Evolutionary conservation across 2,113 vertebrate species (phyloP).

Genomic region (Mirounga angustirostris): DNA sequence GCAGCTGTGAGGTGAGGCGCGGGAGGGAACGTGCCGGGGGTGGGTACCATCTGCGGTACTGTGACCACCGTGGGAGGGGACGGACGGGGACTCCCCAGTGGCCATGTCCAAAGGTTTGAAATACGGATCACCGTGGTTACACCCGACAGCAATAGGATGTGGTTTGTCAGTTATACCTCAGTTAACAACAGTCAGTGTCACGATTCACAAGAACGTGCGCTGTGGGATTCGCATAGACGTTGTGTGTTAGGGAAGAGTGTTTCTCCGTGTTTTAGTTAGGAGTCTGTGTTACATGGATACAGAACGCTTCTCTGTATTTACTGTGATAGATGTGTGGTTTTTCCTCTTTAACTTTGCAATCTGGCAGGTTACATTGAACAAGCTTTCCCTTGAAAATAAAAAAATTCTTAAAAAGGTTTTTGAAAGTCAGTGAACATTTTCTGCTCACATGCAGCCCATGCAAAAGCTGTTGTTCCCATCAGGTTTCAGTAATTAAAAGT

Average conservation of each 20-base stretch:
- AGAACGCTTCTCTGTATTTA: not conserved
- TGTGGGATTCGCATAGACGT: not conserved
- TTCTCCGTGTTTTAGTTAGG: not conserved
- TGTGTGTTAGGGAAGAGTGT: not conserved
- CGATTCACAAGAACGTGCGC: too few relatives aligned
- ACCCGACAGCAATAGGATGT: not conserved
- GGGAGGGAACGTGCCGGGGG: not conserved
- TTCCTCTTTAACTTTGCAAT: not conserved
- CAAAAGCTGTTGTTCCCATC: not conserved
- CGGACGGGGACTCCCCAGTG: not conserved
- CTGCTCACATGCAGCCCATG: not conserved
- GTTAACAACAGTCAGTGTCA: not conserved
- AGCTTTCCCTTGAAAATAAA: not conserved
- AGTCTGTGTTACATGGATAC: not conserved
- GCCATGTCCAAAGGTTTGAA: not conserved
- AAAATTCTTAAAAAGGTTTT: not conserved
- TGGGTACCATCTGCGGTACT: too few relatives aligned
- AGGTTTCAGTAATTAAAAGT: not conserved
- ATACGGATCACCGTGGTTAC: not conserved
- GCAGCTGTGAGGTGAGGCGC: too few relatives aligned
- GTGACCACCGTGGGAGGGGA: not conserved
- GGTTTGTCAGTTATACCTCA: not conserved
- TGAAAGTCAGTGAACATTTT: slow-evolving; percentile 10
- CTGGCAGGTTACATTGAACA: not conserved
- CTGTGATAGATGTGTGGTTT: not conserved